Conservation (phyloP, 2,797 vertebrate genomes). For the Clarias laeviceps region DNA sequence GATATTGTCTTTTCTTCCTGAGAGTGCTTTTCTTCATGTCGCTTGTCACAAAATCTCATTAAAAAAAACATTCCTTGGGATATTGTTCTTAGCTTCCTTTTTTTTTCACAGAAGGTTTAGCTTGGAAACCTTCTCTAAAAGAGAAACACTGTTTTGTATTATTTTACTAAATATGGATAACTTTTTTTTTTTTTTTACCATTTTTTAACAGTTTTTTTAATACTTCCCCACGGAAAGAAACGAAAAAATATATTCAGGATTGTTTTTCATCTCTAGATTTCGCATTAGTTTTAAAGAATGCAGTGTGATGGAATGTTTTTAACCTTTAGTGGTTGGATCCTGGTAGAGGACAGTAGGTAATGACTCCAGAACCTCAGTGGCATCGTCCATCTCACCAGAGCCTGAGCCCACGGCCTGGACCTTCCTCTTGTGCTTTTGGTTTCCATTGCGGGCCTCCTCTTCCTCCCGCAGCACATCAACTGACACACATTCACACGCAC, state of each 20-base stretch:
- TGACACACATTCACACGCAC: slow-evolving; percentile 45
- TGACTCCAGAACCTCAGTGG: slow-evolving; percentile 64
- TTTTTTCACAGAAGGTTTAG: not conserved
- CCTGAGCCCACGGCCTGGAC: slow-evolving; percentile 66
- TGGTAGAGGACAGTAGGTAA: slow-evolving; percentile 70
- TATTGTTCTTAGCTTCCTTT: slow-evolving; percentile 5
- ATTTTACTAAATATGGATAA: not conserved
- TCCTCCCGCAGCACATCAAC: slow-evolving; percentile 74
- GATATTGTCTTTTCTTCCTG: not conserved
- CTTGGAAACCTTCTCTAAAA: not conserved
- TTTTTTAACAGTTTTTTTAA: not conserved
- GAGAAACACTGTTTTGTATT: not conserved
- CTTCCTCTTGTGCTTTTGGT: slow-evolving; percentile 73
- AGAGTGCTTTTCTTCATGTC: not conserved
- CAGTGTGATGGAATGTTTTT: not conserved
- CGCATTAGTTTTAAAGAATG: not conserved
- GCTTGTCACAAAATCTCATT: not conserved
- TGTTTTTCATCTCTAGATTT: not conserved
- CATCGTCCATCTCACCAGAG: slow-evolving; percentile 73
- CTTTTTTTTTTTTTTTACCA: no score
- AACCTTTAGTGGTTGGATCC: slow-evolving; percentile 67
- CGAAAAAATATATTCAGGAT: not conserved
- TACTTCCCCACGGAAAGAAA: not conserved
- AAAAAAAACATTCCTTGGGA: not conserved
- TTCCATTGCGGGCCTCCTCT: slow-evolving; percentile 73